phyloP scores from a whole-genome alignment of 2,113 vertebrate genomes.

The Megaceryle torquata region DNA sequence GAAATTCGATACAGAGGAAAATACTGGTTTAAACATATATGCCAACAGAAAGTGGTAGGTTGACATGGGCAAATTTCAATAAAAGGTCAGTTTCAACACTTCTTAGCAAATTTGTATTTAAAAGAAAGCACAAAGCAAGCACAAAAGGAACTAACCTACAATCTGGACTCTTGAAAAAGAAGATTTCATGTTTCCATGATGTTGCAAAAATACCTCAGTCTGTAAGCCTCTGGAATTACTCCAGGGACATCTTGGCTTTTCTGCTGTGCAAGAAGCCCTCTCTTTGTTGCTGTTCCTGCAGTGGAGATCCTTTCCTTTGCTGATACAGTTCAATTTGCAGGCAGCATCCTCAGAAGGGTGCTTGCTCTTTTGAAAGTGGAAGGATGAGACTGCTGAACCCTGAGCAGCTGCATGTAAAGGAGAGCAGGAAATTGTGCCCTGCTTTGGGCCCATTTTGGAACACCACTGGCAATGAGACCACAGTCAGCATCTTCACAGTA shows the following conservation, averaged over 20 bases:
- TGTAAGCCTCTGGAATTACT: constrained; percentile 16
- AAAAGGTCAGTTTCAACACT: background rate
- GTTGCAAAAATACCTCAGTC: background rate
- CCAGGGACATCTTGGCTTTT: background rate
- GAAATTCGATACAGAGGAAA: background rate
- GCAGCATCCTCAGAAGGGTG: background rate
- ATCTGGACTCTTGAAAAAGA: background rate
- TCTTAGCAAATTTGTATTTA: background rate
- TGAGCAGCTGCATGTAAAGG: background rate
- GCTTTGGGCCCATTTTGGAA: background rate
- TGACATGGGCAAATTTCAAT: background rate
- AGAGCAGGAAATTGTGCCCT: background rate
- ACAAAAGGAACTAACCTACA: background rate
- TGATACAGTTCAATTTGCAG: background rate
- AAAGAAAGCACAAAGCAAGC: background rate
- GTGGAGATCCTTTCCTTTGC: background rate
- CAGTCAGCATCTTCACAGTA: background rate
- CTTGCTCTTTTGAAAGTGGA: background rate
- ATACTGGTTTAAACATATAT: background rate
- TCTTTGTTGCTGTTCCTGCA: background rate
- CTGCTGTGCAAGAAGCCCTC: background rate
- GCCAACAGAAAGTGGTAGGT: background rate
- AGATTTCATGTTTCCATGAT: background rate
- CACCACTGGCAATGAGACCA: background rate
- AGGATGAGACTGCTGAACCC: fast-evolving